A percentile compares a stretch with the other conserved stretches of the same genome.
These are phyloP conservation scores for Fulica atra DNA, from an alignment of 2,113 vertebrate species.

Conservation along the genomic window DNA sequence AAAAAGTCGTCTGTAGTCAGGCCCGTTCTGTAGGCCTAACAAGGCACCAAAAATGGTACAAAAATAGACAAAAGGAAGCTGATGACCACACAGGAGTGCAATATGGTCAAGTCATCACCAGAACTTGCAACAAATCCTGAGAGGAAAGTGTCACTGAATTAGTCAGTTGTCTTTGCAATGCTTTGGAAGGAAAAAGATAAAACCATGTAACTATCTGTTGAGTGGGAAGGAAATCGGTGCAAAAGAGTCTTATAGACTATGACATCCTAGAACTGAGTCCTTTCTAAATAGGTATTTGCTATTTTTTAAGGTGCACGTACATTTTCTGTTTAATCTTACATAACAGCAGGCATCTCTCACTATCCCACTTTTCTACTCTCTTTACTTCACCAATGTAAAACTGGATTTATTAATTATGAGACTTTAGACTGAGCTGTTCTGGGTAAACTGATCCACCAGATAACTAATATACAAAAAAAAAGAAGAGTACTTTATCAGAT, in stretches of 20 bases:
- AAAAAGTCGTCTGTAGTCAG: neutral
- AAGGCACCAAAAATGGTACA: neutral
- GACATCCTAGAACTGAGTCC: neutral
- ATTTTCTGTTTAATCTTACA: neutral
- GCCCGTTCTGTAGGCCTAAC: rapidly evolving
- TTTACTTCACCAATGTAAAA: neutral
- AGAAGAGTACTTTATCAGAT: neutral
- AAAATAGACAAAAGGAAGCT: neutral
- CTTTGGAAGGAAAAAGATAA: neutral
- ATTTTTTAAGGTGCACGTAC: neutral
- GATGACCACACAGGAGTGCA: neutral
- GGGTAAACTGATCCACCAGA: neutral
- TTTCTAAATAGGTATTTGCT: neutral
- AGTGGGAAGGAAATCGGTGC: neutral
- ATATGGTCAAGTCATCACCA: neutral
- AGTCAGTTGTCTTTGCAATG: neutral
- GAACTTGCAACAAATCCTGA: neutral
- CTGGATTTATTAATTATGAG: neutral
- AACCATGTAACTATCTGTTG: neutral
- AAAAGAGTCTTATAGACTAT: neutral
- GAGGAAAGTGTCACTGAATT: neutral
- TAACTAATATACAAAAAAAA: neutral
- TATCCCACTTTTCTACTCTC: neutral
- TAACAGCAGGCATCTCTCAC: neutral
- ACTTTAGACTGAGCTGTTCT: neutral